Percentiles rank a stretch among this genome's conserved stretches.
phyloP scores from a whole-genome alignment of 2,113 vertebrate species.

The Lagopus muta region DNA sequence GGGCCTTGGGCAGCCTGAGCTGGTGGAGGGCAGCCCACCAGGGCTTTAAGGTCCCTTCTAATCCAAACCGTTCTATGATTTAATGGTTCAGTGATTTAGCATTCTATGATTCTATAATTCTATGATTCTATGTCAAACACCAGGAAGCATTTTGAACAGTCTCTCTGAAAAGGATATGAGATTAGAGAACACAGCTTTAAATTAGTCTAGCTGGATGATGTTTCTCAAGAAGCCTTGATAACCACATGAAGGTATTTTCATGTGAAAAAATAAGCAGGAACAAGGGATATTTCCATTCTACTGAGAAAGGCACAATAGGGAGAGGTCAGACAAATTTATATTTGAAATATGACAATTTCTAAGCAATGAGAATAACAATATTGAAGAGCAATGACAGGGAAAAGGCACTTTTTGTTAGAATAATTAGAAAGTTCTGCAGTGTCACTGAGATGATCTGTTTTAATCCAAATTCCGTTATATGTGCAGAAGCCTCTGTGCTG shows the following conservation, averaged over 20 bases:
- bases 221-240: neutral
- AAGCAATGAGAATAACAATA: neutral
- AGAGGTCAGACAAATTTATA: neutral
- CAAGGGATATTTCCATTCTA: neutral
- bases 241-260: neutral
- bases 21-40: too few species aligned
- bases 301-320: neutral
- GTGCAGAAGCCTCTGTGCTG: neutral
- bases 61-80: too few species aligned
- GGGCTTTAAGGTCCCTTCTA: too few species aligned
- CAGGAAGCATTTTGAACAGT: neutral
- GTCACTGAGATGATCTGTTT: neutral
- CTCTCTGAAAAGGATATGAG: too few species aligned
- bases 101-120: too few species aligned
- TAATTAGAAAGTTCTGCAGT: neutral
- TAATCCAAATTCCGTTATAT: neutral
- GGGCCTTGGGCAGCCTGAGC: too few species aligned
- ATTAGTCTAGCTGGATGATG: neutral
- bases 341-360: neutral
- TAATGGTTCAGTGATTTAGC: too few species aligned
- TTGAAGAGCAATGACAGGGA: fast-evolving
- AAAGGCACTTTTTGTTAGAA: neutral
- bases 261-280: neutral
- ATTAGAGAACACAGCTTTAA: neutral
- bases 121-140: too few species aligned